Evolutionary conservation across 2,113 vertebrate species (phyloP), one percentile per base, ranked within the genome.

Genomic region (Leptobrachium leishanense): DNA sequence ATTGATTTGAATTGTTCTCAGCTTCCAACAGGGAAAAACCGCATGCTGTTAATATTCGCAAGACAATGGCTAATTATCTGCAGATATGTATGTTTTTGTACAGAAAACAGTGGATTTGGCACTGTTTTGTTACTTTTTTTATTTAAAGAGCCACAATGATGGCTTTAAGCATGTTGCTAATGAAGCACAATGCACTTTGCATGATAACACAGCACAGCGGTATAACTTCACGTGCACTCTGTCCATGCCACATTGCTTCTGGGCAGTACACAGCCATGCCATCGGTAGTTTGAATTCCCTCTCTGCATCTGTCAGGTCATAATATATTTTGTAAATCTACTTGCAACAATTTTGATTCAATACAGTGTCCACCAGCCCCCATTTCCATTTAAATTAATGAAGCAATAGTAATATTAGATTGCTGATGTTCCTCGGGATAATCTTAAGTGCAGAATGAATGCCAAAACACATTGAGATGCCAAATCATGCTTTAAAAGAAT

Each of bases 271-370:
- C 53, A 67, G 68, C 68, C 77, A 80, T 80, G 40, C 50, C 72
- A 67, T 66, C 74, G 63, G 62, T 53, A 44, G 77, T 80, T 80
- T 80, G 77, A 80, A 80, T 80, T 80, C 77, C 77, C 77, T 80
- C 77, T 79, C 66, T 80, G 70, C 72, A 42, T 65, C 62, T 62
- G 2, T 77, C 46, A 70, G 43, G 20, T 44, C 5, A 44, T 12
- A 15, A 54, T 31, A 40, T 3, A 8, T 57, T 68, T 67, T 76
- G 46, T 62, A 68, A 6, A 2, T 75, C 40, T 55, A 39, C 50
- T 76, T 41, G 75, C 46, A 68, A 76, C 66, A 68, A 40, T 42
- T 39, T 40, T 75, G 13, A 64, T 39, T 64, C 20, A 54, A 1
- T 31, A 31, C 31, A 39, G n/a, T n/a, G 10, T 59, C 55, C 62